phyloP scores from a whole-genome alignment of 2,113 vertebrate species.

The Menidia beryllina region DNA sequence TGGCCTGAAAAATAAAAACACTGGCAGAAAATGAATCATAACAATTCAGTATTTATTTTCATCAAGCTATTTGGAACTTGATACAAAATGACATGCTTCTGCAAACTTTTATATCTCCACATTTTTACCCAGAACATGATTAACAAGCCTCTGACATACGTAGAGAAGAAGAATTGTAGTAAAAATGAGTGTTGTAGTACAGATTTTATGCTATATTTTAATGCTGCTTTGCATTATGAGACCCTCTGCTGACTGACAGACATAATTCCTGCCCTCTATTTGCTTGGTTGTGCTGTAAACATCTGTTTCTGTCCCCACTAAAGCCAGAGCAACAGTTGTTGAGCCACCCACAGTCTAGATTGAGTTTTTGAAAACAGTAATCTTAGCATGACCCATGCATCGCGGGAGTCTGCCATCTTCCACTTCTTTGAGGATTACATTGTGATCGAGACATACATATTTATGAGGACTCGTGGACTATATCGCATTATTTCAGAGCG shows the following conservation, averaged over 20 bases:
- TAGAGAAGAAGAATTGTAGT: neutral
- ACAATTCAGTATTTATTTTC: neutral
- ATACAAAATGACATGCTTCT: neutral
- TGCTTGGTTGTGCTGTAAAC: neutral
- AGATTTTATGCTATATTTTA: no score
- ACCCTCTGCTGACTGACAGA: conserved; percentile 1
- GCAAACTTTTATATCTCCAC: no score
- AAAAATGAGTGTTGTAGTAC: no score
- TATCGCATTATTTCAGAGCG: neutral
- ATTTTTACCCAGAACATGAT: neutral
- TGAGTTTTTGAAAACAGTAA: neutral
- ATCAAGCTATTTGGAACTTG: neutral
- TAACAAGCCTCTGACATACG: neutral
- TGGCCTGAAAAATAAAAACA: neutral
- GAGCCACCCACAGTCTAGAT: neutral
- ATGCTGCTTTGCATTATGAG: neutral
- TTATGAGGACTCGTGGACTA: neutral
- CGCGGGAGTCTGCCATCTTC: neutral
- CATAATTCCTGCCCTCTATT: neutral
- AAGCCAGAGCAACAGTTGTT: conserved; percentile 6
- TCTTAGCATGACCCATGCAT: conserved; percentile 3
- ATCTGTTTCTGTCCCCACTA: neutral
- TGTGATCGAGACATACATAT: conserved; percentile 13
- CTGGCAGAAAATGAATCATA: conserved; percentile 9
- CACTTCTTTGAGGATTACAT: neutral